phyloP scores from a whole-genome alignment of 2,888 invertebrate genomes.

The Calameuta filiformis region DNA sequence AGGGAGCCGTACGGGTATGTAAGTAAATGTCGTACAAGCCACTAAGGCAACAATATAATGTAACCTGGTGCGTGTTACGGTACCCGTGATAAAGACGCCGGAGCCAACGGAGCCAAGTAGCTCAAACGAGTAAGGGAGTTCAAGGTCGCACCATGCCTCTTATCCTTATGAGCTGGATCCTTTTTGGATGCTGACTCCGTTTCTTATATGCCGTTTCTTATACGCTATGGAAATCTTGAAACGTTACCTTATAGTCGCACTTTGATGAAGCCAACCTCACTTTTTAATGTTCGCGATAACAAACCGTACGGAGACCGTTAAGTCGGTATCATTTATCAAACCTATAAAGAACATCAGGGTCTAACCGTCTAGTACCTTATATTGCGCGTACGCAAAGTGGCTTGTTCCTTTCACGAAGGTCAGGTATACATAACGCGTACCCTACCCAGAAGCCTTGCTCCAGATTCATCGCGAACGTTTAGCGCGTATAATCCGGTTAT shows the following conservation, averaged over 20 bases:
- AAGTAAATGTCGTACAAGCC: slow-evolving; percentile 9
- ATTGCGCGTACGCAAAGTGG: too few relatives aligned
- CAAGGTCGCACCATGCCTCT: neutral
- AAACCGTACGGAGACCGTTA: too few relatives aligned
- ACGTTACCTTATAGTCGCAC: too few relatives aligned
- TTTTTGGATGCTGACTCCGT: neutral
- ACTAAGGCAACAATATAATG: neutral
- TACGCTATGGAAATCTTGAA: too few relatives aligned
- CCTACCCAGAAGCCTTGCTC: slow-evolving; percentile 12
- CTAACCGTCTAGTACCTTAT: too few relatives aligned
- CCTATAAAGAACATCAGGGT: too few relatives aligned
- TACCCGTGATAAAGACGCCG: slow-evolving; percentile 7
- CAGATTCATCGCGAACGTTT: slow-evolving; percentile 15
- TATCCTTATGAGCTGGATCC: slow-evolving; percentile 2
- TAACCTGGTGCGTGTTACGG: slow-evolving; percentile 8
- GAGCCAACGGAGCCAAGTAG: neutral
- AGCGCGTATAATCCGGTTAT: slow-evolving; percentile 7
- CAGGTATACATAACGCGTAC: neutral
- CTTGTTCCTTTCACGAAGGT: slow-evolving; percentile 12
- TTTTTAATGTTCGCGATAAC: too few relatives aligned
- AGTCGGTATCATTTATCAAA: too few relatives aligned
- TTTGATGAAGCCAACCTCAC: too few relatives aligned
- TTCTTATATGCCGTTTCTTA: too few relatives aligned
- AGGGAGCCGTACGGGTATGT: neutral
- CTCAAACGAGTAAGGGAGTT: neutral